These are phyloP conservation scores for Rhingia rostrata DNA, from an alignment of 2,888 invertebrate genomes.

Conservation along the genomic window DNA sequence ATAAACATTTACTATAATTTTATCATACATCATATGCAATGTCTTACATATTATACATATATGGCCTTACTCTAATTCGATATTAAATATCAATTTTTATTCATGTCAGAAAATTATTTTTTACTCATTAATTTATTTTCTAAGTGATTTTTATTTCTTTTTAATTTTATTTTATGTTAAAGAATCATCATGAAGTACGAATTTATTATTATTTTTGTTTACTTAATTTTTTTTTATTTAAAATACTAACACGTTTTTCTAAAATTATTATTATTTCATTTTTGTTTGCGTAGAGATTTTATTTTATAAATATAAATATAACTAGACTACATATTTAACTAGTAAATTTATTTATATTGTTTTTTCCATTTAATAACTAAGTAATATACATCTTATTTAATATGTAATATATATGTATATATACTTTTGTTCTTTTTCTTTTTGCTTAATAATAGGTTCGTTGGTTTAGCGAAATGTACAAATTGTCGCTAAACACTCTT, in stretches of 20 bases:
- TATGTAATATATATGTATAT: slow-evolving; percentile 20
- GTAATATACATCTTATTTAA: slow-evolving; percentile 23
- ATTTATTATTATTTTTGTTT: slow-evolving; percentile 32
- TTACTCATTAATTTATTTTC: slow-evolving; percentile 33
- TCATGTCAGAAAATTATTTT: slow-evolving; percentile 46
- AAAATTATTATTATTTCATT: slow-evolving; percentile 8
- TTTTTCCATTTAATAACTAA: background rate
- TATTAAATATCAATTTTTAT: slow-evolving; percentile 62
- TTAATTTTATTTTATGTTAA: background rate
- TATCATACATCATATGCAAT: slow-evolving; percentile 46
- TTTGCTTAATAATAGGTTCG: slow-evolving; percentile 53
- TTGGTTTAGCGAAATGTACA: slow-evolving; percentile 72
- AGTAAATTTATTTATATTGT: slow-evolving; percentile 12
- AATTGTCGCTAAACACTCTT: slow-evolving; percentile 67
- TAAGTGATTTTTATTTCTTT: slow-evolving; percentile 31
- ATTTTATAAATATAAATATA: slow-evolving; percentile 33
- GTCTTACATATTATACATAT: slow-evolving; percentile 40
- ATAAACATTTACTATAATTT: slow-evolving; percentile 66
- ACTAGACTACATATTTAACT: slow-evolving; percentile 34
- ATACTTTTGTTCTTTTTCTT: slow-evolving; percentile 1
- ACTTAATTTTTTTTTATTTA: slow-evolving; percentile 27
- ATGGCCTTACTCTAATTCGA: slow-evolving; percentile 43
- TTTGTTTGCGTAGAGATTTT: slow-evolving; percentile 25
- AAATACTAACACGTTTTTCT: slow-evolving; percentile 25
- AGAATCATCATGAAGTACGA: slow-evolving; percentile 25